A percentile compares a stretch with the other conserved stretches of the same genome.
Conservation (phyloP, 2,113 vertebrate genomes). For the Dipodomys stephensi region DNA sequence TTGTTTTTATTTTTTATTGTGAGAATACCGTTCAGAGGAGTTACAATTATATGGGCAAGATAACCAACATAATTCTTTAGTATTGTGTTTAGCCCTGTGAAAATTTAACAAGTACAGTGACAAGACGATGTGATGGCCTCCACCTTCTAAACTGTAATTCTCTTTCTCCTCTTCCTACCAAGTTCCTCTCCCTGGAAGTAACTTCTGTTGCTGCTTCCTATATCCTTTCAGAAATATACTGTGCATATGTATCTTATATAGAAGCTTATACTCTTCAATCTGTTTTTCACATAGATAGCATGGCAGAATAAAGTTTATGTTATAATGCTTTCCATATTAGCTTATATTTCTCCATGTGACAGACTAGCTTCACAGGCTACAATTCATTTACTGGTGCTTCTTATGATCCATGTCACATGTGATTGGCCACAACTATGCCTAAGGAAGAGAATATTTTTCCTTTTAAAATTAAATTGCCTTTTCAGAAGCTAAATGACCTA, state of each 20-base stretch:
- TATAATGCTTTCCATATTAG: not conserved
- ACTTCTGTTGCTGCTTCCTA: not conserved
- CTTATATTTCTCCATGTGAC: not conserved
- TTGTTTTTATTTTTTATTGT: too few relatives aligned
- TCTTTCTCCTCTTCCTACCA: not conserved
- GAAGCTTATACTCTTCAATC: not conserved
- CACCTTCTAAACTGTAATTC: not conserved
- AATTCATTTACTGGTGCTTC: not conserved
- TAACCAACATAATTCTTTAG: not conserved
- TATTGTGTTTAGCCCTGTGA: not conserved
- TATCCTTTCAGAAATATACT: not conserved
- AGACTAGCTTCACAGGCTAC: not conserved
- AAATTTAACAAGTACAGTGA: slow-evolving; percentile 23
- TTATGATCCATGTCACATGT: not conserved
- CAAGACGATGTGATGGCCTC: not conserved
- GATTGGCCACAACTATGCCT: not conserved
- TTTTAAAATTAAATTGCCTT: slow-evolving; percentile 44
- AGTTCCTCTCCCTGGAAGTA: not conserved
- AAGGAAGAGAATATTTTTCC: not conserved
- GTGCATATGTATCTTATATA: not conserved
- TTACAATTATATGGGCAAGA: too few relatives aligned
- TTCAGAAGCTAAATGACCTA: not conserved
- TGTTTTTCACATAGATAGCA: slow-evolving; percentile 9
- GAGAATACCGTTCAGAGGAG: too few relatives aligned
- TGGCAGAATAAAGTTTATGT: not conserved